A percentile compares a stretch with the other conserved stretches of the same genome.
phyloP scores from a whole-genome alignment of 2,113 vertebrate genomes.

The Centropristis striata region DNA sequence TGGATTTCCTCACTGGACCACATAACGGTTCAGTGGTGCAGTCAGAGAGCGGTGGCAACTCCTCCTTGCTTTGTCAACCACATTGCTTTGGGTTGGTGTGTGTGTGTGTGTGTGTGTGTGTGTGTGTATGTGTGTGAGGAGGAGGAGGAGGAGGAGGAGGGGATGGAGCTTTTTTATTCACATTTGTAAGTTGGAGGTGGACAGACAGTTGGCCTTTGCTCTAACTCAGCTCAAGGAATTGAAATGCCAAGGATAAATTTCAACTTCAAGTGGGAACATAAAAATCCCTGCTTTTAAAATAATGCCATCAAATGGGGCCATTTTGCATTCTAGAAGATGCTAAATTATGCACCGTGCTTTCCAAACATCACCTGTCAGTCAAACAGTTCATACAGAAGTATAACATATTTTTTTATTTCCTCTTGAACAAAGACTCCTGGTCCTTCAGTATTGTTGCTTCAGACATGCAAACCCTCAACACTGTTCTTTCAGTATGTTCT shows the following conservation, averaged over 20 bases:
- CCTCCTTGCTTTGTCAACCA: conserved; percentile 55
- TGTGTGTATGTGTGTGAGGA: conserved; percentile 16
- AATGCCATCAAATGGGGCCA: conserved; percentile 3
- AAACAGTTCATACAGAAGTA: neutral
- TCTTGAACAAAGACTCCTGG: neutral
- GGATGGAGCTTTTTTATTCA: conserved; percentile 19
- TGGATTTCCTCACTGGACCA: conserved; percentile 68
- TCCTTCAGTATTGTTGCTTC: no score
- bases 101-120: conserved; percentile 12
- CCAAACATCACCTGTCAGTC: neutral
- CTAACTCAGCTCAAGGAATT: conserved; percentile 21
- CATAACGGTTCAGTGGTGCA: conserved; percentile 62
- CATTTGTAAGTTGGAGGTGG: conserved; percentile 27
- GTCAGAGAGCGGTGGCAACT: conserved; percentile 40
- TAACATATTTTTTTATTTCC: neutral
- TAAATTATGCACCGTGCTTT: neutral
- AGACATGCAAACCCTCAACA: no score
- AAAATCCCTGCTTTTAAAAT: neutral
- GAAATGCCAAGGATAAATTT: neutral
- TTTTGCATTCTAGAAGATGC: conserved; percentile 1
- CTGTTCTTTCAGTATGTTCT: no score
- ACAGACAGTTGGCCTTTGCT: conserved; percentile 28
- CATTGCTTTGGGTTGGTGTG: conserved; percentile 20
- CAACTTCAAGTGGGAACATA: neutral
- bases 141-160: neutral